A percentile compares a stretch with the other conserved stretches of the same genome.
Conservation (phyloP, 2,797 vertebrate genomes). For the Syndactyla subalaris region DNA sequence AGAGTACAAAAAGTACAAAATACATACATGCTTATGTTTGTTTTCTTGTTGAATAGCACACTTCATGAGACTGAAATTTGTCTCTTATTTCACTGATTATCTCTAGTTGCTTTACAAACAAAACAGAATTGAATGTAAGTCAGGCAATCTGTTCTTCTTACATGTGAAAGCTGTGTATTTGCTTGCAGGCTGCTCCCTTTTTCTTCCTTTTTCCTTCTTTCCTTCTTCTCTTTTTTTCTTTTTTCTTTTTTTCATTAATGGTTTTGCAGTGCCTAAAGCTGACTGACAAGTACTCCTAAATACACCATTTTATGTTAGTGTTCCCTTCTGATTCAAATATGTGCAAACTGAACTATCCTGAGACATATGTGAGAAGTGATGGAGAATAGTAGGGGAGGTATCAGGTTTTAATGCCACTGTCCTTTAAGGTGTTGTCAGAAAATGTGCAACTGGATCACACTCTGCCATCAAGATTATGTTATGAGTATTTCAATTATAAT, state of each 20-base stretch:
- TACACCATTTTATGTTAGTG: neutral
- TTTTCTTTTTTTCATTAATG: neutral
- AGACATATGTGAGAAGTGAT: neutral
- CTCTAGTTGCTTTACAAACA: neutral
- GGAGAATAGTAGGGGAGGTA: neutral
- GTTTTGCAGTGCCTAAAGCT: neutral
- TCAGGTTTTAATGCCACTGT: neutral
- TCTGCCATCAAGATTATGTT: neutral
- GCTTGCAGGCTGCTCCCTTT: neutral
- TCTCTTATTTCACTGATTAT: neutral
- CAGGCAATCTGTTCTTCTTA: neutral
- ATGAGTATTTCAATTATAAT: constrained; percentile 2
- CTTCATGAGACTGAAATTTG: neutral
- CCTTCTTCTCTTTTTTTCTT: too few relatives aligned
- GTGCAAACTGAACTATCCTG: neutral
- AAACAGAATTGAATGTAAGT: neutral
- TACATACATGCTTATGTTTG: neutral
- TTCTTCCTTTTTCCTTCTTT: neutral
- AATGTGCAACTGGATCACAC: neutral
- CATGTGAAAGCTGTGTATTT: neutral
- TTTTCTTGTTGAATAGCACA: neutral
- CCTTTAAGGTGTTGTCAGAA: neutral
- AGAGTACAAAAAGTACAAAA: neutral
- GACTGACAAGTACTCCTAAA: neutral
- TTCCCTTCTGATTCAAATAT: neutral